Percentiles rank a stretch among this genome's conserved stretches.
Evolutionary conservation across 2,113 vertebrate genomes (phyloP).

Genomic region (Rhea americana): DNA sequence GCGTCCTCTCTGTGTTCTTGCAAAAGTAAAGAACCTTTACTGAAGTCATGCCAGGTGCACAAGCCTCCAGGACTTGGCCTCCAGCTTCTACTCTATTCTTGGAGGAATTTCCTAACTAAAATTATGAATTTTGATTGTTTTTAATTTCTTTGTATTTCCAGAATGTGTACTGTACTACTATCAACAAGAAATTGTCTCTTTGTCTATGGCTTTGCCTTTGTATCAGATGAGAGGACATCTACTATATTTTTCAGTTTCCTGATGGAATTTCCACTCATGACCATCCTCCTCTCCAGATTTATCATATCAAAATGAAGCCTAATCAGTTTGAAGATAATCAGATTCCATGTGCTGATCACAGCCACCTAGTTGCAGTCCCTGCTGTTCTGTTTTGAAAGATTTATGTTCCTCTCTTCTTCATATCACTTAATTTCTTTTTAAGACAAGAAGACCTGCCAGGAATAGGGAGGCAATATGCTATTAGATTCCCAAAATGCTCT

Average conservation of each 20-base stretch:
- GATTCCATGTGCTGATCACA: neutral
- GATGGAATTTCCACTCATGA: neutral
- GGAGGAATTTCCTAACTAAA: neutral
- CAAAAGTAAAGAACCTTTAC: neutral
- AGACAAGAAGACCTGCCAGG: slow-evolving; percentile 9
- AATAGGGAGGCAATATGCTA: neutral
- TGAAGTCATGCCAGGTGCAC: neutral
- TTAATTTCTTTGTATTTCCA: neutral
- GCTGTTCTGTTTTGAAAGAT: neutral
- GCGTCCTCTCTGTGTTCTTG: neutral
- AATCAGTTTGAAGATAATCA: neutral
- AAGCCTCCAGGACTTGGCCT: neutral
- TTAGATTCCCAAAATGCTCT: neutral
- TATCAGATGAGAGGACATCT: neutral
- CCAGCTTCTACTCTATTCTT: neutral
- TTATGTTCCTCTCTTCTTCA: slow-evolving; percentile 11
- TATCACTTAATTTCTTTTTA: slow-evolving; percentile 10
- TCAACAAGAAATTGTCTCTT: neutral
- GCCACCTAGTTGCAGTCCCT: neutral
- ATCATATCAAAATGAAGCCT: neutral
- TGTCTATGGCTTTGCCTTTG: neutral
- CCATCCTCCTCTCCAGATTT: neutral
- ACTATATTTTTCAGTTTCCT: neutral
- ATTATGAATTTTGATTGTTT: neutral
- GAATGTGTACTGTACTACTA: neutral